Base-by-base conservation (phyloP, 2,113 vertebrate genomes). In the Ranitomeya variabilis region DNA sequence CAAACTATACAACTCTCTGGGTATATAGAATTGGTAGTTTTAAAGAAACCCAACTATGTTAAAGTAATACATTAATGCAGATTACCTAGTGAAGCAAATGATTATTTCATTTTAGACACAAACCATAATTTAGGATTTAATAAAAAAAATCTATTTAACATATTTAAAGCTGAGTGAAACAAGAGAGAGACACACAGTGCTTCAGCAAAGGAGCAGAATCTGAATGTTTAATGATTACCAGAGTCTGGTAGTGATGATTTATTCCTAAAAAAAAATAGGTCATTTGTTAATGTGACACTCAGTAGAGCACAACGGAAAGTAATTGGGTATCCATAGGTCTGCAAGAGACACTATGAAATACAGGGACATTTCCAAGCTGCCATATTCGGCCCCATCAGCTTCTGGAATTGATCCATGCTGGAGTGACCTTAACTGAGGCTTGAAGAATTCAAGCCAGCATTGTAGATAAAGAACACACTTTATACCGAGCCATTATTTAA, bases 251-350 rank as follows among this genome's bases (percentile, higher is more conserved):
- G 54, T 74, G 69, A 85, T 37, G 69, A 85, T 85, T 59, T 85
- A 85, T 74, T 55, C 54, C 23, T 74, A 11, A 21, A 37, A 37
- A 37, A 67, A 83, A 83, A 83, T 37, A 85, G 51, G 66, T 13
- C 6, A 15, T 60, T 85, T 85, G 67, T 76, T 85, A 85, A 74
- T 85, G 45, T 73, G 54, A 84, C 82, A 84, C n/a, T 84, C 51
- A 71, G 14, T n/a, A 71, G 64, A 85, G 83, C 83, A 85, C 83
- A 76, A 85, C 83, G 67, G 55, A 76, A 60, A 60, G 83, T 85
- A 85, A 85, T 85, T 85, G 83, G 16, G 55, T 45, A 21, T 74
- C 62, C 69, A 85, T n/a, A 74, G 83, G 21, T 84, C 82, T 84
- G 21, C 8, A 71, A 67, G n/a, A 84, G 21, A 21, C 23, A 23